Percentiles rank a stretch among this genome's conserved stretches.
Conservation (phyloP, 2,888 invertebrate species). For the Mechanitis messenoides region DNA sequence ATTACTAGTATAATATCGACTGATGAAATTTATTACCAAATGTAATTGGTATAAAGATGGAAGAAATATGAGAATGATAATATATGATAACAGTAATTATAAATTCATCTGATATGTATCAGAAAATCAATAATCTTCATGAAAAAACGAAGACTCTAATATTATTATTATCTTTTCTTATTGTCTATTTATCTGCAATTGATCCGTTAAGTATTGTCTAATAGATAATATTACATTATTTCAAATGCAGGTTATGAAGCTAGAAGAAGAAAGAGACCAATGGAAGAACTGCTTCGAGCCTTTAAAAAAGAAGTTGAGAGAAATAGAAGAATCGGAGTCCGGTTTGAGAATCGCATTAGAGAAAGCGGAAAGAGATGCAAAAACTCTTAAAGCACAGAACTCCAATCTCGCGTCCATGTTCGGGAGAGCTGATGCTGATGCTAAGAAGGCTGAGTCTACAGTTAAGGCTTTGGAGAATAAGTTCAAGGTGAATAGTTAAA, state of each 20-base stretch:
- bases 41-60: too few relatives aligned
- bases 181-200: too few relatives aligned
- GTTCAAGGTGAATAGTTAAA: slow-evolving; percentile 50
- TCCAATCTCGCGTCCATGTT: slow-evolving; percentile 63
- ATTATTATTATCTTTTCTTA: too few relatives aligned
- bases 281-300: slow-evolving; percentile 73
- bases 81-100: too few relatives aligned
- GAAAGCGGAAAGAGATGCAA: slow-evolving; percentile 74
- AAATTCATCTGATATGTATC: too few relatives aligned
- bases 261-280: slow-evolving; percentile 62
- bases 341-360: slow-evolving; percentile 72
- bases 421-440: slow-evolving; percentile 66
- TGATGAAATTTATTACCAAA: too few relatives aligned
- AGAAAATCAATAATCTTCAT: too few relatives aligned
- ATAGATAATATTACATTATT: too few relatives aligned
- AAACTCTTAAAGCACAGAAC: slow-evolving; percentile 66
- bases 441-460: slow-evolving; percentile 67
- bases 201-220: too few relatives aligned
- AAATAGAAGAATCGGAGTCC: slow-evolving; percentile 77
- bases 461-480: slow-evolving; percentile 59
- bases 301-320: slow-evolving; percentile 72
- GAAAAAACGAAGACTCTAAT: too few relatives aligned
- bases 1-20: too few relatives aligned
- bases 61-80: too few relatives aligned
- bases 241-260: slow-evolving; percentile 46